Evolutionary conservation across 2,888 invertebrate genomes (phyloP), one percentile per base, ranked within the genome.

Genomic region (Himalopsyche anomala): DNA sequence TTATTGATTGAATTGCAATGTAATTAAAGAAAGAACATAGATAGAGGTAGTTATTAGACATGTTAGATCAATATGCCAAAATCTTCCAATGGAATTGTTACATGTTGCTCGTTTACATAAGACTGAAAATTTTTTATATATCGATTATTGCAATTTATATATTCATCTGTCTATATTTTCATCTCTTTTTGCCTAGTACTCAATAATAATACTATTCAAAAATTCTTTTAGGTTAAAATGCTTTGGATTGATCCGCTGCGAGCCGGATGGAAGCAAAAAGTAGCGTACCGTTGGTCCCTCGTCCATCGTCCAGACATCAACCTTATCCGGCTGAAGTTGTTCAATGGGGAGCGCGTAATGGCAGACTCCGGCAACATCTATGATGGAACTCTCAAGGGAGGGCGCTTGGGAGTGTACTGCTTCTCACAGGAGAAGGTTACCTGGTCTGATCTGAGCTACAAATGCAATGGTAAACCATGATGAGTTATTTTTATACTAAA

Each of bases 401-500:
- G 99, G 5, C 93, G 97, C 9, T 94, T 99, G 4, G 99, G 99
- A 0, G 99, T 99, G 11, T 98, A 98, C 93, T 98, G 98, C 90
- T 99, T 99, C 94, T 99, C 99, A 0, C 99, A 99, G 91, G 98
- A 98, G 91, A 97, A 96, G 96, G 98, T 99, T 90, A 98, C 98
- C 90, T 99, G 99, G 99, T 99, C 99, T 6, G 97, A 99, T 92
- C 94, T 99, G 89, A 96, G 97, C 19, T 99, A 99, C 91, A 95
- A 97, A 90, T 99, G 99, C 92, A 96, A 96, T 90, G 95, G 96
- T 96, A 90, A 45, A 45, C 45, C 45, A 45, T 9, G 45, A 45
- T 45, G 8, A 45, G 45, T 45, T 45, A 9, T 5, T 5, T 45
- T 4, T 4, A 45, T 45, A 45, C 1, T 45, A 45, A 5, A 5